Percentiles rank a stretch among this genome's conserved stretches.
These are phyloP conservation scores for Lucilia sericata DNA, from an alignment of 1,140 invertebrate species.

Conservation along the genomic window DNA sequence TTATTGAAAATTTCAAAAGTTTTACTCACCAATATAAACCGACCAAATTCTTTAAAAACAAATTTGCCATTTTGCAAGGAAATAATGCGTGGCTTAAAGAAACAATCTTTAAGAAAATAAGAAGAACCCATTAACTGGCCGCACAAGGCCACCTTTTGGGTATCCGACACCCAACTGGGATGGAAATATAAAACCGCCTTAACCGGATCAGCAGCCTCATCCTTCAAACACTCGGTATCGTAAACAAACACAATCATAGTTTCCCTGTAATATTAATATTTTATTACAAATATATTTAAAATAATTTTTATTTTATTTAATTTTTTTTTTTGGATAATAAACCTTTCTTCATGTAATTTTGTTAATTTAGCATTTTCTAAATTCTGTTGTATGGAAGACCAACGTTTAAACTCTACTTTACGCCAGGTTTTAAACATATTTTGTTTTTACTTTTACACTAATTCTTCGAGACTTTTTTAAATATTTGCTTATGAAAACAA, in stretches of 20 bases:
- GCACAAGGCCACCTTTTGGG: conserved; percentile 82
- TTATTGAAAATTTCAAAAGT: conserved; percentile 53
- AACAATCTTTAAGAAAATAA: conserved; percentile 80
- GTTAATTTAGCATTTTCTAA: not conserved
- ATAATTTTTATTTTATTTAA: not conserved
- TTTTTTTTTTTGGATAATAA: not conserved
- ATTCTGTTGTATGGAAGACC: not conserved
- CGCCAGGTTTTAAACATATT: conserved; percentile 18
- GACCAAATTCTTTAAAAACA: conserved; percentile 81
- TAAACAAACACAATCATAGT: conserved; percentile 91
- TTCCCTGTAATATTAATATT: conserved; percentile 72
- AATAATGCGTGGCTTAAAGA: conserved; percentile 79
- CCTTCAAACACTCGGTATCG: conserved; percentile 80
- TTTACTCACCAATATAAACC: conserved; percentile 77
- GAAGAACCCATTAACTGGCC: conserved; percentile 86
- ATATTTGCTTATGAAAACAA: not conserved
- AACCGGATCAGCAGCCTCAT: conserved; percentile 87
- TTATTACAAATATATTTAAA: no score
- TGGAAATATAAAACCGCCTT: conserved; percentile 89
- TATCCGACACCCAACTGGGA: conserved; percentile 85
- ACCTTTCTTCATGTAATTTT: conserved; percentile 18
- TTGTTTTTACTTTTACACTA: not conserved
- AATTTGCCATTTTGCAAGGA: conserved; percentile 87
- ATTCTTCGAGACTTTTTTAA: not conserved
- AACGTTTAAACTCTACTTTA: not conserved